phyloP scores from a whole-genome alignment of 2,797 vertebrate genomes.

The Pterois miles region DNA sequence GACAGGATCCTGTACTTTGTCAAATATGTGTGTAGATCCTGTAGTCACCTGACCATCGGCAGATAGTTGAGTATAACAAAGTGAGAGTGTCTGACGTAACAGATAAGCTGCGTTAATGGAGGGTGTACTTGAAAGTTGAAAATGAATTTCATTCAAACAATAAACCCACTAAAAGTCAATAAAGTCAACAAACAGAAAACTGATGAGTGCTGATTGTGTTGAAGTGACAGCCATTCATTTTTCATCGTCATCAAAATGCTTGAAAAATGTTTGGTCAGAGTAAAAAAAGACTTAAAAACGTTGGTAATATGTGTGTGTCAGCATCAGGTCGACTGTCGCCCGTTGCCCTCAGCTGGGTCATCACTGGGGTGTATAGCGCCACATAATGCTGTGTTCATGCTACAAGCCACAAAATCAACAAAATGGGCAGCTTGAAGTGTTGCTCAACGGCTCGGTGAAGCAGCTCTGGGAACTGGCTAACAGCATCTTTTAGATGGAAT shows the following conservation, averaged over 20 bases:
- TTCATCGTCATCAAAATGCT: neutral
- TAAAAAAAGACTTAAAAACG: neutral
- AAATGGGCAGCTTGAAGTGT: fast-evolving
- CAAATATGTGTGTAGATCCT: constrained; percentile 47
- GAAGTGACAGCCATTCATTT: fast-evolving
- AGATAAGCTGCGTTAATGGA: neutral
- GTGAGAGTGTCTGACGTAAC: constrained; percentile 37
- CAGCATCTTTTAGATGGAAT: no score
- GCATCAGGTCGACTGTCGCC: neutral
- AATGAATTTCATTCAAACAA: neutral
- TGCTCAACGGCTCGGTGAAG: fast-evolving
- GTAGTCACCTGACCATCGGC: constrained; percentile 35
- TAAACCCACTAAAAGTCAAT: neutral
- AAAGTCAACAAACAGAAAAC: neutral
- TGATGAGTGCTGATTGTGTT: neutral
- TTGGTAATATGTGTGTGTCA: neutral
- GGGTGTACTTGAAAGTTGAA: neutral
- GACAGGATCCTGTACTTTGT: constrained; percentile 62
- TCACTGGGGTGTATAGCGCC: neutral
- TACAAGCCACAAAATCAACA: no score
- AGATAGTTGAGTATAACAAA: neutral
- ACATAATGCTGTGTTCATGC: neutral
- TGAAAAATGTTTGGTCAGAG: neutral
- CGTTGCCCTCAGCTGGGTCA: neutral
- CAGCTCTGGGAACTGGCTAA: no score